Evolutionary conservation across 2,888 invertebrate genomes (phyloP).

Genomic region (Machimus atricapillus): DNA sequence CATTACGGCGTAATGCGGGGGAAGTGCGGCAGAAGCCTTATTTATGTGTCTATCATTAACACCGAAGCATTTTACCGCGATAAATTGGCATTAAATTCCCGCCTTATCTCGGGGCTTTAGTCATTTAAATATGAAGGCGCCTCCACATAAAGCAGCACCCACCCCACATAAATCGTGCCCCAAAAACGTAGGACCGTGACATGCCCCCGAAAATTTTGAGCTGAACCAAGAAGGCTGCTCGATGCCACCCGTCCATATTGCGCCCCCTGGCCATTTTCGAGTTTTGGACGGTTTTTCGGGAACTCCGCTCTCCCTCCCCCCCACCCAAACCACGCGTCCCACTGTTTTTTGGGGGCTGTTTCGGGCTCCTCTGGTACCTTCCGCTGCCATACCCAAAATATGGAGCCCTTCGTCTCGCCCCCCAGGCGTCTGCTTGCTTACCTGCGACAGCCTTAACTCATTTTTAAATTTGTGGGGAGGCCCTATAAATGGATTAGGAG

Average conservation of each 20-base stretch:
- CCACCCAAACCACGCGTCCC: background rate
- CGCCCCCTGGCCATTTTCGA: background rate
- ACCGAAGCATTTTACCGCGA: slow-evolving; percentile 29
- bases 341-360: background rate
- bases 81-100: slow-evolving; percentile 41
- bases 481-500: slow-evolving; percentile 21
- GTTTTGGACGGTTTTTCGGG: background rate
- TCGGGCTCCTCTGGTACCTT: background rate
- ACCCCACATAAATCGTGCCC: background rate
- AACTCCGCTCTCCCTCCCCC: background rate
- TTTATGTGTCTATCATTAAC: slow-evolving; percentile 39
- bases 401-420: background rate
- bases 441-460: slow-evolving; percentile 1
- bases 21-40: slow-evolving; percentile 13
- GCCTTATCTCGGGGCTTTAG: slow-evolving; percentile 41
- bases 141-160: slow-evolving; percentile 16
- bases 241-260: background rate
- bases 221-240: background rate
- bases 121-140: slow-evolving; percentile 37
- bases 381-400: background rate
- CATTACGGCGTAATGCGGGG: background rate
- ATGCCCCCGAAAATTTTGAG: background rate
- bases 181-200: background rate
- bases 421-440: background rate
- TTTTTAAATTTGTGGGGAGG: background rate